Evolutionary conservation across 2,888 invertebrate species (phyloP), one percentile per base, ranked within the genome.

Genomic region (Parelbella ahira): DNA sequence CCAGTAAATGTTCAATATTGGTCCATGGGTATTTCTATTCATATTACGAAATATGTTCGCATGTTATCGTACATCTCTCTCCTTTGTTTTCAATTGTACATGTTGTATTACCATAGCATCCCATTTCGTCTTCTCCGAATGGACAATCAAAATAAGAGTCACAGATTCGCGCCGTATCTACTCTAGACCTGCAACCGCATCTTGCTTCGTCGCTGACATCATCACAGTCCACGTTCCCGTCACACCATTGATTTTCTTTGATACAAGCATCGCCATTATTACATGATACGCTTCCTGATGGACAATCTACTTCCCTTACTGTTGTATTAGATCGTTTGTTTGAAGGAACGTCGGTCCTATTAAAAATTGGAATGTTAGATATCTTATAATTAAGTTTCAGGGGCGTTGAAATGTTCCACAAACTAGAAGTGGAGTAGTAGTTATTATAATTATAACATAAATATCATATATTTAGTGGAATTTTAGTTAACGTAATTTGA

Each of bases 101-200:
- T n/a, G n/a, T n/a, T 10, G 12, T 19, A 6, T 79, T 80, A 93
- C 94, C 94, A 62, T 90, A 91, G 66, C 95, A 96, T 9, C 91
- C 93, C 57, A 92, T 76, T 80, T 96, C 95, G 59, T 95, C 95
- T 79, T 94, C 94, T 9, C 92, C 93, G 54, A 90, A 89, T 0
- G 95, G 95, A 67, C 95, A 96, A 62, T 96, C 96, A 29, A 91
- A 90, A 60, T 93, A 94, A 7, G 94, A 94, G 69, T 96, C 96
- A 61, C 96, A 96, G 0, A 92, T 68, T 50, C 93, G 89, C 1
- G 89, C 79, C 28, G 81, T 78, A 7, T 89, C 89, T 5, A 96
- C 88, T 43, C 94, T 89, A n/a, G 91, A 83, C 44, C 89, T 90
- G 62, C 96, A 96, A 0, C 90, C 88, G 58, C 96, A 96, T 5